phyloP scores from a whole-genome alignment of 1,140 invertebrate genomes.

The Ips typographus region DNA sequence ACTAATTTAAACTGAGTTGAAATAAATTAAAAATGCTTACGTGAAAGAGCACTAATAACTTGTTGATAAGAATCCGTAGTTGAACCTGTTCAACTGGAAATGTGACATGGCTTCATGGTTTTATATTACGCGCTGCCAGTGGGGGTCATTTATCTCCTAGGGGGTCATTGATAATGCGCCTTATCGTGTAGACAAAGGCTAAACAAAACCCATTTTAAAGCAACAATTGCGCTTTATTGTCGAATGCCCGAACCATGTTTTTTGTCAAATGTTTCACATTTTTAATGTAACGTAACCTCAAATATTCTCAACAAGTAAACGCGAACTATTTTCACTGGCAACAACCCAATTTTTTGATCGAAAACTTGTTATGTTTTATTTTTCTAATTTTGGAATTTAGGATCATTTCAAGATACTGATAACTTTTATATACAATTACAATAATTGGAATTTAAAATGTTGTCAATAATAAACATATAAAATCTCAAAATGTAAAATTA shows the following conservation, averaged over 20 bases:
- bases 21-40: neutral
- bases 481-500: too few relatives aligned
- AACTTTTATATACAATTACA: too few relatives aligned
- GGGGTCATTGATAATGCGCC: constrained; percentile 31
- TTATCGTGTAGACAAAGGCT: constrained; percentile 28
- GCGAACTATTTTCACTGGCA: too few relatives aligned
- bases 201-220: constrained; percentile 28
- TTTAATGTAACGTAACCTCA: too few relatives aligned
- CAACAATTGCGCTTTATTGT: neutral
- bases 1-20: neutral
- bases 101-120: constrained; percentile 13
- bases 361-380: too few relatives aligned
- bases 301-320: too few relatives aligned
- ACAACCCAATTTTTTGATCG: too few relatives aligned
- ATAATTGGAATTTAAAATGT: too few relatives aligned
- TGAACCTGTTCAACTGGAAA: constrained; percentile 12
- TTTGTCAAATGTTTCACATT: too few relatives aligned
- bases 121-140: constrained; percentile 28
- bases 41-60: neutral
- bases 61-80: neutral
- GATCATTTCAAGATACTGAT: too few relatives aligned
- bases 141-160: constrained; percentile 33
- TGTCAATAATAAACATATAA: too few relatives aligned
- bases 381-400: too few relatives aligned
- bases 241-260: neutral